phyloP scores from a whole-genome alignment of 2,888 invertebrate species.

The Leptinotarsa haldemani region DNA sequence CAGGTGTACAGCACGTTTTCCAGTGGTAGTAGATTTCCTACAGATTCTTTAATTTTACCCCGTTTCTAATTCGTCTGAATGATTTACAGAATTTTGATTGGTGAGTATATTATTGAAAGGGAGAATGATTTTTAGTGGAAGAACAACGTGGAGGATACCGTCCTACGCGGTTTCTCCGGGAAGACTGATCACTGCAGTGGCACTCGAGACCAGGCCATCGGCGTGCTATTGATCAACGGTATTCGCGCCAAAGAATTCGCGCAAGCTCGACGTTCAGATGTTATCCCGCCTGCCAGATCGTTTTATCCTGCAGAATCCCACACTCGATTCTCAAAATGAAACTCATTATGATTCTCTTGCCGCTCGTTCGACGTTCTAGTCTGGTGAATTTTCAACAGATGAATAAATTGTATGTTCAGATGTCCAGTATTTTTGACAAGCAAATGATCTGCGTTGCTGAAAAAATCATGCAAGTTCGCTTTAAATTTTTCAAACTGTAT shows the following conservation, averaged over 20 bases:
- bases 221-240: slow-evolving; percentile 57
- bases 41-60: background rate
- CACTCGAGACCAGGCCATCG: slow-evolving; percentile 59
- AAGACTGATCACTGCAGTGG: slow-evolving; percentile 59
- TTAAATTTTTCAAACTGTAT: too few species aligned
- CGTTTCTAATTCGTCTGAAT: background rate
- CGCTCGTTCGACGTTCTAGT: background rate
- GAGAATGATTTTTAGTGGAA: slow-evolving; percentile 48
- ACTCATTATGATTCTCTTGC: background rate
- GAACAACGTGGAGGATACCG: slow-evolving; percentile 53
- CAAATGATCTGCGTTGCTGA: too few species aligned
- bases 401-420: too few species aligned
- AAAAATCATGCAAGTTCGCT: too few species aligned
- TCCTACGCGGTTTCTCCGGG: slow-evolving; percentile 57
- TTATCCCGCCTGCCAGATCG: slow-evolving; percentile 41
- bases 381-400: background rate
- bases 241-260: slow-evolving; percentile 59
- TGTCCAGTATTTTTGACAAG: too few species aligned
- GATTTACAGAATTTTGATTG: slow-evolving; percentile 16
- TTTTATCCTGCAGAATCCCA: slow-evolving; percentile 39
- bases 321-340: slow-evolving; percentile 31
- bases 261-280: slow-evolving; percentile 50
- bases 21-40: background rate
- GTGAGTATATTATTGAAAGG: slow-evolving; percentile 24
- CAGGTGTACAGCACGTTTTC: slow-evolving; percentile 39